These are phyloP conservation scores for Heliconius aoede DNA, from an alignment of 2,888 invertebrate species.

Conservation along the genomic window DNA sequence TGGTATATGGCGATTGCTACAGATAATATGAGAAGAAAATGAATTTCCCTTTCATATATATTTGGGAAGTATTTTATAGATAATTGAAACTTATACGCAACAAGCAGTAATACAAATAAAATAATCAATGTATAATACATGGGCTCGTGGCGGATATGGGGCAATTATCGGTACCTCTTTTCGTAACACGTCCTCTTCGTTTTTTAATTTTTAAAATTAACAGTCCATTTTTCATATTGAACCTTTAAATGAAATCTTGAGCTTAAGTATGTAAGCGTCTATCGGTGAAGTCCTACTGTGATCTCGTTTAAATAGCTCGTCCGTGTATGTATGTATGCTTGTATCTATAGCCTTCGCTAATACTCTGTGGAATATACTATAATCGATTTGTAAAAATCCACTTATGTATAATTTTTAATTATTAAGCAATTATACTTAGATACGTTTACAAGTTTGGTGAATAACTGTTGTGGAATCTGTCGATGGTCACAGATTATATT, in stretches of 20 bases:
- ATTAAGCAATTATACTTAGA: not conserved
- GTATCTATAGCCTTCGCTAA: not conserved
- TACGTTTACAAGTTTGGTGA: too few relatives aligned
- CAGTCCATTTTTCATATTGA: not conserved
- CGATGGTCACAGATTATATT: not conserved
- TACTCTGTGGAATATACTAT: not conserved
- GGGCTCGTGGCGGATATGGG: too few relatives aligned
- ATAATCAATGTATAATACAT: too few relatives aligned
- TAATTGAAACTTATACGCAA: not conserved
- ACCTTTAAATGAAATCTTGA: slow-evolving; percentile 2
- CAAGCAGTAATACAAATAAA: not conserved
- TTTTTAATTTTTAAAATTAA: not conserved
- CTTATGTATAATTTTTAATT: not conserved
- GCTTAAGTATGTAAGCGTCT: slow-evolving; percentile 29
- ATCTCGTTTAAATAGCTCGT: slow-evolving; percentile 24
- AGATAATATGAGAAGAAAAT: not conserved
- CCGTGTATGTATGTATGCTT: not conserved
- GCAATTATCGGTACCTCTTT: not conserved
- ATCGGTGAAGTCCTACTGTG: slow-evolving; percentile 23
- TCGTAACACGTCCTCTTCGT: not conserved
- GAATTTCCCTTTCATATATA: not conserved
- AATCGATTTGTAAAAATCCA: not conserved
- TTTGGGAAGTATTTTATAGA: not conserved
- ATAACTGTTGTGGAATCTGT: not conserved
- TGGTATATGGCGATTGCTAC: not conserved